Conservation (phyloP, 2,888 invertebrate species). For the Drosophila buzzatii region DNA sequence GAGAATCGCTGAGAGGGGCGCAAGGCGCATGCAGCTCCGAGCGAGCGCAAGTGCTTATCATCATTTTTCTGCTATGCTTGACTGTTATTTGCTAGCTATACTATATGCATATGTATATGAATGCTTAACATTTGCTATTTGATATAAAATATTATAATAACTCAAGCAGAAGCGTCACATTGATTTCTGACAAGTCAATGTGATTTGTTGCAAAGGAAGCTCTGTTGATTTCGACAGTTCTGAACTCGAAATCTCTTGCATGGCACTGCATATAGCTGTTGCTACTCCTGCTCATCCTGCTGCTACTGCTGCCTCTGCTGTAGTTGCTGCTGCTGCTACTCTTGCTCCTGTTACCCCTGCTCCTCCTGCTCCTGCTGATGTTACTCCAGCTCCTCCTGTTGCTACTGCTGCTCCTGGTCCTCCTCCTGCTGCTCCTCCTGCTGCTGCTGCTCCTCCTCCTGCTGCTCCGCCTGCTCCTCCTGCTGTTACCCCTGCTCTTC, state of each 20-base stretch:
- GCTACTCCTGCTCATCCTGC: neutral
- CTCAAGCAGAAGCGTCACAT: neutral
- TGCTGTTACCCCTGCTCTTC: neutral
- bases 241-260: neutral
- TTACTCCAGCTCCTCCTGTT: neutral
- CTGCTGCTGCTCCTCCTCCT: neutral
- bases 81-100: no score
- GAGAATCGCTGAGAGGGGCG: neutral
- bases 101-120: no score
- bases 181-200: neutral
- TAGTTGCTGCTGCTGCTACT: neutral
- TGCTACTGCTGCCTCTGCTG: no score
- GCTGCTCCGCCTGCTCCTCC: neutral
- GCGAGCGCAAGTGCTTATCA: no score
- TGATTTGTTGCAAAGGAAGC: neutral
- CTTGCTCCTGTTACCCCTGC: no score
- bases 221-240: neutral
- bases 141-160: neutral
- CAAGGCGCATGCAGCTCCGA: no score
- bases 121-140: neutral
- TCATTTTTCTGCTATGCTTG: no score
- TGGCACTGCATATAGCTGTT: neutral
- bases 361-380: no score
- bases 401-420: slow-evolving; percentile 5
- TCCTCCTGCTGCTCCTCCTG: neutral